A percentile compares a stretch with the other conserved stretches of the same genome.
phyloP scores from a whole-genome alignment of 2,888 invertebrate genomes.

The Congeria kusceri region DNA sequence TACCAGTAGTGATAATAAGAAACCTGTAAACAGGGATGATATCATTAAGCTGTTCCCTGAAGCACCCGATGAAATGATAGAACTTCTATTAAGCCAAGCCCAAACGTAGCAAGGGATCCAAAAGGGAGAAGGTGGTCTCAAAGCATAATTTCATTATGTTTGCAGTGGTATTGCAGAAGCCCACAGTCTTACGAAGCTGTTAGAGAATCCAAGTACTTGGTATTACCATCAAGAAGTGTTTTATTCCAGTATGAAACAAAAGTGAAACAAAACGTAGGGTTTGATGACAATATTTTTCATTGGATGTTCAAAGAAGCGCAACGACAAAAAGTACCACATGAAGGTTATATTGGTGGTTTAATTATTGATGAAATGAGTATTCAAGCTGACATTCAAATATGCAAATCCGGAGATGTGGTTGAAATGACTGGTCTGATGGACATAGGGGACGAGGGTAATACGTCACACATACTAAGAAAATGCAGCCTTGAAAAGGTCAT shows the following conservation, averaged over 20 bases:
- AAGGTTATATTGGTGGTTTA: conserved; percentile 26
- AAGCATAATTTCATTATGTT: conserved; percentile 16
- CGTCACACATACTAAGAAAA: too few species aligned
- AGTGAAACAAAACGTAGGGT: conserved; percentile 1
- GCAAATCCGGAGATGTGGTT: conserved; percentile 37
- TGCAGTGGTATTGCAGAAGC: conserved; percentile 31
- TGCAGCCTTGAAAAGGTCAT: conserved; percentile 33
- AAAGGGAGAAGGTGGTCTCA: conserved; percentile 38
- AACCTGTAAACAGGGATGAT: conserved; percentile 6
- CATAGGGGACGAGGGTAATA: too few species aligned
- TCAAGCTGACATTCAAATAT: conserved; percentile 40
- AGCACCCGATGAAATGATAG: conserved; percentile 37
- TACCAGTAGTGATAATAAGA: neutral
- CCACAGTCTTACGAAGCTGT: conserved; percentile 39
- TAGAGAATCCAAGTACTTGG: conserved; percentile 17
- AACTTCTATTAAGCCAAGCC: conserved; percentile 38
- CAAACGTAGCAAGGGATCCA: conserved; percentile 36
- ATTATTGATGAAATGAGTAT: conserved; percentile 52
- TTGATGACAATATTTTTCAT: neutral
- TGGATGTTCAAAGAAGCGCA: conserved; percentile 20
- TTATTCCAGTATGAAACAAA: conserved; percentile 3
- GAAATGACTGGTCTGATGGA: conserved; percentile 35
- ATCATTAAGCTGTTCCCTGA: conserved; percentile 18
- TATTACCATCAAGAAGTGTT: conserved; percentile 25
- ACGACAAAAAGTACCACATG: conserved; percentile 16